These are phyloP conservation scores for Coracopsis vasa DNA, from an alignment of 2,113 vertebrate genomes.

Conservation along the genomic window DNA sequence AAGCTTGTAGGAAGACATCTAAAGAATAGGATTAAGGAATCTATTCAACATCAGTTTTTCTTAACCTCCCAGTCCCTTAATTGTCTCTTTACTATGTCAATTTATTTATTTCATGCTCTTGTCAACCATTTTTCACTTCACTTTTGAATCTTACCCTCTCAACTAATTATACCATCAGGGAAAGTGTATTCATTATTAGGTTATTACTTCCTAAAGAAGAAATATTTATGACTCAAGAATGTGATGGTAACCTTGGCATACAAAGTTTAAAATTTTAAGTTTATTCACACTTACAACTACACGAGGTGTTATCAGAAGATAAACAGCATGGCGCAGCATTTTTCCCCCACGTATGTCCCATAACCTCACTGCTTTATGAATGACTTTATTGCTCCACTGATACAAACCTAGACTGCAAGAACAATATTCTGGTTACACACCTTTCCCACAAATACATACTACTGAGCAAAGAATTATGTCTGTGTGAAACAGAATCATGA, in stretches of 20 bases:
- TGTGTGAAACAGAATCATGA: fast-evolving
- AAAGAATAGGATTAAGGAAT: not conserved
- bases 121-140: not conserved
- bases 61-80: not conserved
- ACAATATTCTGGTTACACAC: not conserved
- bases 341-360: slow-evolving; percentile 87
- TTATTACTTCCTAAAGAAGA: not conserved
- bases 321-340: slow-evolving; percentile 84
- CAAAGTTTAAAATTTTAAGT: not conserved
- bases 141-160: not conserved
- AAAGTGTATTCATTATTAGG: not conserved
- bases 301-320: slow-evolving; percentile 89
- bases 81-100: not conserved
- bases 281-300: slow-evolving; percentile 84
- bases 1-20: not conserved
- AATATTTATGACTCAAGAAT: not conserved
- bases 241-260: not conserved
- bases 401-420: slow-evolving; percentile 89
- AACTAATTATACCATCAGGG: not conserved
- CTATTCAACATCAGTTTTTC: not conserved
- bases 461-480: not conserved
- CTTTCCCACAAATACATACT: not conserved
- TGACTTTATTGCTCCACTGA: slow-evolving; percentile 92
- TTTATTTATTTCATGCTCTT: not conserved
- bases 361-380: slow-evolving; percentile 80